Evolutionary conservation across 2,113 vertebrate genomes (phyloP).

Genomic region (Aptenodytes patagonicus): DNA sequence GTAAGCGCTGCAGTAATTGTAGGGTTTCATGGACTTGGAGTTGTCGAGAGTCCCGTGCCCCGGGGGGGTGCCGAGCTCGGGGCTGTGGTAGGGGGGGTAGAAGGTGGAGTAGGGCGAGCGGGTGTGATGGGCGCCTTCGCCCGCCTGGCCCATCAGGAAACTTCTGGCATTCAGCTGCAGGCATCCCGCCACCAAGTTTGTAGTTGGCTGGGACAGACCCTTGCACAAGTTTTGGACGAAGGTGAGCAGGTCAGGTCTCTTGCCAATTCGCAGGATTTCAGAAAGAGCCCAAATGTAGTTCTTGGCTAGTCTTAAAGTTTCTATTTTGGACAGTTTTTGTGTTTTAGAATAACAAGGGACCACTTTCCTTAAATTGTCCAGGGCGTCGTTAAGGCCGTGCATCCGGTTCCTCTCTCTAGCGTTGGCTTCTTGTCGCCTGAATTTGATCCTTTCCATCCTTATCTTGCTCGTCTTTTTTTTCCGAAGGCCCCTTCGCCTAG

Average conservation of each 20-base stretch:
- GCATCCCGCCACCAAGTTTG: slow-evolving; percentile 99
- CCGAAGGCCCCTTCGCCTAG: slow-evolving; percentile 87
- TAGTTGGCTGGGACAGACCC: slow-evolving; percentile 97
- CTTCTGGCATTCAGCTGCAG: slow-evolving; percentile 96
- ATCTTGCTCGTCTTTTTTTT: slow-evolving; percentile 91
- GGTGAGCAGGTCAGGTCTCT: slow-evolving; percentile 93
- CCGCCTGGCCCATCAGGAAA: slow-evolving; percentile 93
- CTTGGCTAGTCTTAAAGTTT: slow-evolving; percentile 95
- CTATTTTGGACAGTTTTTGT: slow-evolving; percentile 98
- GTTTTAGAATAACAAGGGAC: slow-evolving; percentile 99
- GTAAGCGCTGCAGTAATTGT: slow-evolving; percentile 89
- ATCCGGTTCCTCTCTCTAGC: slow-evolving; percentile 93
- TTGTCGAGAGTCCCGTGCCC: slow-evolving; percentile 87
- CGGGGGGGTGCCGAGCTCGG: slow-evolving; percentile 86
- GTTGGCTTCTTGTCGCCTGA: slow-evolving; percentile 93
- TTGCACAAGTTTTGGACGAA: slow-evolving; percentile 99
- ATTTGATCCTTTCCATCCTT: slow-evolving; percentile 86
- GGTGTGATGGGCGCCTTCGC: slow-evolving; percentile 84
- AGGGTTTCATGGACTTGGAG: slow-evolving; percentile 92
- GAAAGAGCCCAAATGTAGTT: slow-evolving; percentile 99
- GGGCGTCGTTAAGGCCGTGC: slow-evolving; percentile 93
- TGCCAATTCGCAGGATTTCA: slow-evolving; percentile 94
- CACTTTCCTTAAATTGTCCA: slow-evolving; percentile 98
- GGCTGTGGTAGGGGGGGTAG: slow-evolving; percentile 89
- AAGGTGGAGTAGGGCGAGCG: slow-evolving; percentile 88